Percentiles rank a stretch among this genome's conserved stretches.
Conservation (phyloP, 2,888 invertebrate species). For the Lasioglossum marginatum region DNA sequence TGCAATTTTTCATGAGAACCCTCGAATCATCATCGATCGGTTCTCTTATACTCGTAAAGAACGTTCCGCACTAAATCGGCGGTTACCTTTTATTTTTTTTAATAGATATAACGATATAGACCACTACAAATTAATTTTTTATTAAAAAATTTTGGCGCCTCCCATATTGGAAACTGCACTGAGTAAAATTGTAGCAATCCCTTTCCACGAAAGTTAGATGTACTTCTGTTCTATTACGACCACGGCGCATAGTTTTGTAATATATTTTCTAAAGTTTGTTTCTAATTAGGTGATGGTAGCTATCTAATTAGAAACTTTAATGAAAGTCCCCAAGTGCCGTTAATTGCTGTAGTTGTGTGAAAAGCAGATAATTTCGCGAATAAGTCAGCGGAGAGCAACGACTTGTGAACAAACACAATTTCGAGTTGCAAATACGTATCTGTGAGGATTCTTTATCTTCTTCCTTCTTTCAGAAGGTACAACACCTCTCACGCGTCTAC, state of each 20-base stretch:
- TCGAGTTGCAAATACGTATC: conserved; percentile 62
- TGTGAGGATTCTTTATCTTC: conserved; percentile 51
- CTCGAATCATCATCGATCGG: no score
- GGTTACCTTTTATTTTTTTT: no score
- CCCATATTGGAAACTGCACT: neutral
- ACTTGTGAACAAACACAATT: conserved; percentile 78
- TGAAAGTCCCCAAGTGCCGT: conserved; percentile 73
- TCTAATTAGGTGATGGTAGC: conserved; percentile 69
- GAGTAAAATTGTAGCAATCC: conserved; percentile 1
- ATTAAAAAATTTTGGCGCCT: no score
- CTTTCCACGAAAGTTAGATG: conserved; percentile 15
- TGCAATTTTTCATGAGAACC: neutral
- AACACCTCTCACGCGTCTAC: conserved; percentile 15
- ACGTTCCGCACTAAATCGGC: neutral
- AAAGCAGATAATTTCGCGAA: conserved; percentile 73
- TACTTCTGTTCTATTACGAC: conserved; percentile 11
- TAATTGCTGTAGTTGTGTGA: conserved; percentile 70
- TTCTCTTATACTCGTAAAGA: neutral
- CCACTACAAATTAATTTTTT: no score
- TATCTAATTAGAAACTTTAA: conserved; percentile 80
- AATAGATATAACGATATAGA: no score
- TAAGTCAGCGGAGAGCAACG: conserved; percentile 71
- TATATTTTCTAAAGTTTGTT: conserved; percentile 66
- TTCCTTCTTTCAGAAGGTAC: conserved; percentile 47
- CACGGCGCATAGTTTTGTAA: conserved; percentile 28